Base-by-base conservation (phyloP, 2,888 invertebrate species). In the Eupithecia centaureata region DNA sequence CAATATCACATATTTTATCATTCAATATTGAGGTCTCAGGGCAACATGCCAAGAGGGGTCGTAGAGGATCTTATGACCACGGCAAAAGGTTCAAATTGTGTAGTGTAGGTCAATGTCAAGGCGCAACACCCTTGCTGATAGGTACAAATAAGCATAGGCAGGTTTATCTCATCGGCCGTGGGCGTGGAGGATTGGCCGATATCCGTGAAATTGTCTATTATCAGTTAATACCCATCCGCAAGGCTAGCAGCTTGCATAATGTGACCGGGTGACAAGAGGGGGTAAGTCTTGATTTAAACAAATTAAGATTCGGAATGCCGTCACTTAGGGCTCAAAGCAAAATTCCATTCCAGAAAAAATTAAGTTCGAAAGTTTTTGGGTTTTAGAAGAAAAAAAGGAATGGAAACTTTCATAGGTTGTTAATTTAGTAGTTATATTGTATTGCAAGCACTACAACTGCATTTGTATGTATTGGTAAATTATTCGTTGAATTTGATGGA, bases 141-240 rank as follows among this genome's bases (percentile, higher is more conserved):
- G 5, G 4, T 12, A 52, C 33, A 33, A 10, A 33, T 27, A 38
- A 25, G 25, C 22, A 25, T 25, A 22, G 13, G 13, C 13, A 13
- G 4, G 25, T 27, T 1, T 27, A 52, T 7, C 25, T 56, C n/a
- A n/a, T 5, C n/a, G 15, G 15, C 28, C 61, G 13, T 13, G 51
- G 47, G 59, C 65, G 69, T 65, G 65, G 42, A 65, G 13, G 30
- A 65, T 70, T 13, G 2, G 57, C 5, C 38, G 52, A 70, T 66
- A 61, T 57, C 58, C 66, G 63, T 63, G 60, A 70, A 70, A 70
- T 65, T 61, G 52, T 12, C 51, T 58, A 58, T 25, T 68, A 57
- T 27, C 63, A 18, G 30, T 63, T 22, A 67, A 64, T 64, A 58
- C 58, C 13, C 18, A 57, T 60, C 42, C 47, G 54, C 10, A 22